Percentiles rank a stretch among this genome's conserved stretches.
Evolutionary conservation across 2,888 invertebrate genomes (phyloP).

Genomic region (Agriopis aurantiaria): DNA sequence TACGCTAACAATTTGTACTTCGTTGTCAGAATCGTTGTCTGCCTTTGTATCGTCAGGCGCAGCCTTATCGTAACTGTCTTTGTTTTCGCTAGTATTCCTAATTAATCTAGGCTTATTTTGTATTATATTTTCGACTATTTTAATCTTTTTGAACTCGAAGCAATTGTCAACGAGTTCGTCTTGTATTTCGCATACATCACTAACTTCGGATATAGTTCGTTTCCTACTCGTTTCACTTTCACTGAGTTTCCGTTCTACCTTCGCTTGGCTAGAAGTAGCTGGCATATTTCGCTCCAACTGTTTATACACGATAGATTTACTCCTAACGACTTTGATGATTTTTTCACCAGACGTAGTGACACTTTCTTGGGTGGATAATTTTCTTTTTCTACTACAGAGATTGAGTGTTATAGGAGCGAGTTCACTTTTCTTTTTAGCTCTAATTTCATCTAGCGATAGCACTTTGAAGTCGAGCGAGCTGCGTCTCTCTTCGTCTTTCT

Average conservation of each 20-base stretch:
- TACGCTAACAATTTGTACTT: constrained; percentile 77
- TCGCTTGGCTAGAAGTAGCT: constrained; percentile 52
- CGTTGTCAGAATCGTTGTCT: constrained; percentile 72
- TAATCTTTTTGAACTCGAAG: constrained; percentile 77
- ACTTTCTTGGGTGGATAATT: constrained; percentile 76
- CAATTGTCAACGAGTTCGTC: constrained; percentile 77
- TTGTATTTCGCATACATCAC: constrained; percentile 70
- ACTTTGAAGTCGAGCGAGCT: constrained; percentile 78
- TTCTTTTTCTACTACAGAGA: constrained; percentile 67
- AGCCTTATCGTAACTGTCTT: constrained; percentile 41
- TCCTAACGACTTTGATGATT: constrained; percentile 79
- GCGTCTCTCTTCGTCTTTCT: constrained; percentile 54
- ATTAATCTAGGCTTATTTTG: constrained; percentile 70
- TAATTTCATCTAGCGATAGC: constrained; percentile 82
- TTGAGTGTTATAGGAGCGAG: constrained; percentile 71
- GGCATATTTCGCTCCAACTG: constrained; percentile 67
- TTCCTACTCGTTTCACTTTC: constrained; percentile 68
- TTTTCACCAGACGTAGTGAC: constrained; percentile 77
- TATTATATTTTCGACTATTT: constrained; percentile 64
- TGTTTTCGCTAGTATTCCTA: constrained; percentile 60
- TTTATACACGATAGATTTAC: constrained; percentile 80
- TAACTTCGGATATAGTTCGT: constrained; percentile 74
- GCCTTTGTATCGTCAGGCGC: constrained; percentile 41
- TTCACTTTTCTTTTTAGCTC: constrained; percentile 69
- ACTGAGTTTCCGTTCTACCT: constrained; percentile 57